Base-by-base conservation (phyloP, 1,140 invertebrate genomes). In the Pissodes strobi region DNA sequence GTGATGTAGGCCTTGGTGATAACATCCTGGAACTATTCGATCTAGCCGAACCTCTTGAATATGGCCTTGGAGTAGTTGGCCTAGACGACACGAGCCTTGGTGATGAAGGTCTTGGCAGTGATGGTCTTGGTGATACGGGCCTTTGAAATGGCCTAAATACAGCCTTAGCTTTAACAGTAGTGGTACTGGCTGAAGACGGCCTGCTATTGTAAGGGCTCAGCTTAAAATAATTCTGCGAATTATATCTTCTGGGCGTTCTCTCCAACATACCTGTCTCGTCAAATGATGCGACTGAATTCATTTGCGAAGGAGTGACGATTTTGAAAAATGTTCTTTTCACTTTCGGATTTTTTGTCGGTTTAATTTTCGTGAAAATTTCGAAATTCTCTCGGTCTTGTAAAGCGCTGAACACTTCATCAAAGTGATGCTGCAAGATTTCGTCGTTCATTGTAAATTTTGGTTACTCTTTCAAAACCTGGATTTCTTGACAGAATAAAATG, bases 321-420 rank as follows among this genome's bases (percentile, higher is more conserved):
- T 69, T 69, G 15, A 65, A 60, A 27, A 66, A 64, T 2, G 59
- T 66, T 55, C 30, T 46, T 15, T 57, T 61, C 10, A 69, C 45
- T 49, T 30, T 63, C 1, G 68, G 68, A 21, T 23, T 10, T 8
- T 27, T 38, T 6, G 30, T 22, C 5, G 10, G 27, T 38, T 64
- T 66, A 1, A 64, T 17, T 60, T 66, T 66, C 1, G 68, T 69
- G 41, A 69, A 69, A 22, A 69, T 69, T 56, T 66, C 68, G 27
- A 66, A 66, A 41, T 69, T 69, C 37, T 69, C 64, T 27, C 34
- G 25, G 30, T 69, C 68, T 51, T 69, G 59, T n/a, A 69, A 37
- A 1, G 64, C 64, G 21, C 15, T 64, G 30, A 69, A 66, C 3
- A 69, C 68, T 51, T 69, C 64, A 19, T 69, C 58, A 25, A 69